Percentiles rank a stretch among this genome's conserved stretches.
phyloP scores from a whole-genome alignment of 2,888 invertebrate genomes.

The Lysandra coridon region DNA sequence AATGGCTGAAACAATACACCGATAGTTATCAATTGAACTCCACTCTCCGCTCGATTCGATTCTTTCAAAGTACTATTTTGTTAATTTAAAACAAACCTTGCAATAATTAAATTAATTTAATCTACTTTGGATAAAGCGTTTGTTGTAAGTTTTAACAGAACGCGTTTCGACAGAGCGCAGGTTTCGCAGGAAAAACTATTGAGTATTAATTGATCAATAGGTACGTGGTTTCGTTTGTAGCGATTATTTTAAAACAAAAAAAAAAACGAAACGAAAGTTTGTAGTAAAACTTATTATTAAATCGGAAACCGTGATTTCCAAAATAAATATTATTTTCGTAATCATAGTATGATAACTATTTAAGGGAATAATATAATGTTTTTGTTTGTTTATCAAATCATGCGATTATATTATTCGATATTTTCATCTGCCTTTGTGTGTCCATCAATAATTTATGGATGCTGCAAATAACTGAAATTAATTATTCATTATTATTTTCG shows the following conservation, averaged over 20 bases:
- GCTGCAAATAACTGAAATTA: neutral
- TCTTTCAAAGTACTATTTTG: neutral
- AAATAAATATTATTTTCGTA: too few relatives aligned
- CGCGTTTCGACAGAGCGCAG: neutral
- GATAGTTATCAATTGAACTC: constrained; percentile 10
- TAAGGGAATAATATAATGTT: neutral
- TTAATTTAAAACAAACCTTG: too few relatives aligned
- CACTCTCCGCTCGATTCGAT: neutral
- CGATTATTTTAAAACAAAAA: neutral
- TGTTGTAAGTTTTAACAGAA: neutral
- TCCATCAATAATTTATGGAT: neutral
- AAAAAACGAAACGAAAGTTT: neutral
- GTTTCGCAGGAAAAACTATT: neutral
- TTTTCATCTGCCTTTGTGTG: neutral
- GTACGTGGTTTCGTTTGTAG: neutral
- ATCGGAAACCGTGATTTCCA: too few relatives aligned
- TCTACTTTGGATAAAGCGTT: too few relatives aligned
- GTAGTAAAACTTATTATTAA: neutral
- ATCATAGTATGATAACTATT: neutral
- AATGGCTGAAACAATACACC: constrained; percentile 25
- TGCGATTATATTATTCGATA: neutral
- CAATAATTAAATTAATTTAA: too few relatives aligned
- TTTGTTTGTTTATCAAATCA: neutral
- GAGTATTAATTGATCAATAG: too few relatives aligned
- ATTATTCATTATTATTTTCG: neutral